Base-by-base conservation (phyloP, 2,113 vertebrate genomes). In the Tetrao urogallus region DNA sequence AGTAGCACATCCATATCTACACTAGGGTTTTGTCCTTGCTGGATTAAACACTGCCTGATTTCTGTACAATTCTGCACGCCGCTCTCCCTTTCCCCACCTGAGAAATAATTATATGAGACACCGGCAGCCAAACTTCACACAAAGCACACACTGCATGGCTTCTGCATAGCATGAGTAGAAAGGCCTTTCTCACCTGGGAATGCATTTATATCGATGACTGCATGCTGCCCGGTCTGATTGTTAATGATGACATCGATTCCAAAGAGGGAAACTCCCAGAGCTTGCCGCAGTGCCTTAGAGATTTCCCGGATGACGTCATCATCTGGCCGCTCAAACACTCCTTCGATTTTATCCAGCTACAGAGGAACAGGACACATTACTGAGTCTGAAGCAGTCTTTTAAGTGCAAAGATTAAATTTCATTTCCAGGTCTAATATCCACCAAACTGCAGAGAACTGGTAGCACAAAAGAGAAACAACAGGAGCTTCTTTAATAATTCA, bases 161-260 rank as follows among this genome's bases (percentile, higher is more conserved):
- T 88, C 36, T 50, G 56, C 28, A 52, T n/a, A 82, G 50, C 38
- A n/a, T 10, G 30, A 75, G 13, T 19, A 47, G 22, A 75, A 90
- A 64, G 21, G 40, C 30, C 34, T 28, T 15, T 38, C 97, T 97
- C 95, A 99, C 99, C 99, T 93, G 99, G 99, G 97, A 99, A 99
- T 97, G 99, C 99, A 57, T 99, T 99, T 97, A 99, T 98, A 96
- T 99, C 99, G 15, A 99, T 99, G 94, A 99, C 98, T 0, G 99
- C 99, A 2, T 99, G 99, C 93, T 99, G 99, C 52, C 99, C 99
- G 0, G 99, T 99, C 97, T 99, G 99, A 97, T 99, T 99, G 97
- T 99, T 99, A 94, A 99, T 99, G 96, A 99, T 99, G 89, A 99
- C 97, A 61, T 99, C 99, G 13, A 99, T 99, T 58, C 99, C 99